A percentile compares a stretch with the other conserved stretches of the same genome.
Conservation (phyloP, 92 coral and sea anemone genomes). For the Siderastrea siderea region DNA sequence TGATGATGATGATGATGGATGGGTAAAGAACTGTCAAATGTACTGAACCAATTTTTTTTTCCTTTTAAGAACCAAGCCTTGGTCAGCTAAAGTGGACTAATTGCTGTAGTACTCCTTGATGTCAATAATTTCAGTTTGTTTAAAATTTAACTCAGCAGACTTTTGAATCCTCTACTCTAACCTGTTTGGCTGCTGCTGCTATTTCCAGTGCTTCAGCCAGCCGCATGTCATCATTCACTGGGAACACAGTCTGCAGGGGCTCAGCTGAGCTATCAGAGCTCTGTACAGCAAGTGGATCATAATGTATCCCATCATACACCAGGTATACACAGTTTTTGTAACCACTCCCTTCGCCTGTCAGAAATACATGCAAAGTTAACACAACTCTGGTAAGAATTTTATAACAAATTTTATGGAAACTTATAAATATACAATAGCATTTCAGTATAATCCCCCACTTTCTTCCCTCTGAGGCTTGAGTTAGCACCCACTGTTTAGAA, state of each 20-base stretch:
- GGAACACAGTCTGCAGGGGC: constrained; percentile 91
- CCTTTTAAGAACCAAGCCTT: too few relatives aligned
- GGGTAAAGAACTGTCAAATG: too few relatives aligned
- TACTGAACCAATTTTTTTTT: too few relatives aligned
- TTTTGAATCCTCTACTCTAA: constrained; percentile 3
- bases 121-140: too few relatives aligned
- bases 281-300: constrained; percentile 92
- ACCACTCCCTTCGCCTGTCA: constrained; percentile 84
- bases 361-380: background rate
- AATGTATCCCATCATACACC: constrained; percentile 95
- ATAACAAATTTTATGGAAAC: too few relatives aligned
- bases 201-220: constrained; percentile 83
- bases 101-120: too few relatives aligned
- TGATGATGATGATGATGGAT: too few relatives aligned
- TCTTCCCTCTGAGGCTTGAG: too few relatives aligned
- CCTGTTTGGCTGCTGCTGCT: constrained; percentile 90
- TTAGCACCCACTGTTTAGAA: background rate
- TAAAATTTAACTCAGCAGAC: background rate
- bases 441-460: too few relatives aligned
- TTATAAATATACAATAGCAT: too few relatives aligned
- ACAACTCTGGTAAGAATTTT: too few relatives aligned
- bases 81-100: too few relatives aligned
- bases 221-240: constrained; percentile 79
- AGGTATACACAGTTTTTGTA: constrained; percentile 84
- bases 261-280: constrained; percentile 50